Evolutionary conservation across 2,797 vertebrate genomes (phyloP).

Genomic region (Sebastes melanostomus): DNA sequence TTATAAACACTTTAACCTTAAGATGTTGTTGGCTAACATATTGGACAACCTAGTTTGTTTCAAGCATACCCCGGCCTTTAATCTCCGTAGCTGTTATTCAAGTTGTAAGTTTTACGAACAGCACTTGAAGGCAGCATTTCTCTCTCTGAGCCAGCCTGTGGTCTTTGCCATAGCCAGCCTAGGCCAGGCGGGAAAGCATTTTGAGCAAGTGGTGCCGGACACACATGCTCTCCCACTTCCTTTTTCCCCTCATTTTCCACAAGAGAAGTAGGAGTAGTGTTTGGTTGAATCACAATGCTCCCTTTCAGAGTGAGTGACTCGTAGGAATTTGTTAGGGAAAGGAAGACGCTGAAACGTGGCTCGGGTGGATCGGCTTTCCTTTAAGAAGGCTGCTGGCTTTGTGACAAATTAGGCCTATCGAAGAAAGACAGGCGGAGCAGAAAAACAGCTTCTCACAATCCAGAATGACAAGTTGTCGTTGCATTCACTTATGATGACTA

Average conservation of each 20-base stretch:
- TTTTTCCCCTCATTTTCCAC: conserved; percentile 51
- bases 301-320: conserved; percentile 79
- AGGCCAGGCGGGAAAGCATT: conserved; percentile 57
- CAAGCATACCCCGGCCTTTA: not conserved
- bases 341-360: conserved; percentile 70
- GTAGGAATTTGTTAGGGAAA: conserved; percentile 76
- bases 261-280: conserved; percentile 57
- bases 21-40: not conserved
- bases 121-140: conserved; percentile 44
- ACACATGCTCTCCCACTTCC: conserved; percentile 53
- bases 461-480: not conserved
- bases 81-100: not conserved
- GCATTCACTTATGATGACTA: conserved; percentile 28
- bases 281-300: conserved; percentile 75
- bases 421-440: conserved; percentile 5
- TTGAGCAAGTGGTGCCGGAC: conserved; percentile 23
- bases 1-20: not conserved
- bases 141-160: conserved; percentile 20
- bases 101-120: not conserved
- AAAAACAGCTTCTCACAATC: conserved; percentile 22
- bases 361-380: conserved; percentile 60
- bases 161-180: conserved; percentile 22
- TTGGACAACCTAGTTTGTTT: not conserved
- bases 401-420: conserved; percentile 37
- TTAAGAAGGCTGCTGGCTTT: conserved; percentile 34